These are phyloP conservation scores for Pelodiscus sinensis DNA, from an alignment of 2,113 vertebrate genomes.

Conservation along the genomic window DNA sequence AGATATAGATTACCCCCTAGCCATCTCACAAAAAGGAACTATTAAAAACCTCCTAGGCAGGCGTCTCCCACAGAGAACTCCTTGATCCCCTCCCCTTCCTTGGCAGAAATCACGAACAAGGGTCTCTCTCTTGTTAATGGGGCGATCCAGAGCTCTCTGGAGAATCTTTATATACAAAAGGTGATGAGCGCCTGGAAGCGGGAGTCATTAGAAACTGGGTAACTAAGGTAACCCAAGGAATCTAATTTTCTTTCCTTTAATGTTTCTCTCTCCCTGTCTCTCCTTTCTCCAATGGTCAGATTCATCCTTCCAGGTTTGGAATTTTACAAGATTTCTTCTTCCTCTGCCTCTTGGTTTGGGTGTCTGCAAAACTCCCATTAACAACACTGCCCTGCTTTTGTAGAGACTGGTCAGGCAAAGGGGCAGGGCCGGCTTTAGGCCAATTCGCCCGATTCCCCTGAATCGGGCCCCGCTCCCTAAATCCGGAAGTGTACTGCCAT, in stretches of 20 bases:
- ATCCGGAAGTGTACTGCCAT: too few relatives aligned
- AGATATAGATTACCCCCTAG: constrained; percentile 24
- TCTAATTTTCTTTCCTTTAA: constrained; percentile 49
- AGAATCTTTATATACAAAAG: constrained; percentile 25
- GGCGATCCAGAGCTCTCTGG: constrained; percentile 32
- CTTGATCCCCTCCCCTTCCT: constrained; percentile 1
- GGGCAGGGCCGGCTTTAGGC: too few relatives aligned
- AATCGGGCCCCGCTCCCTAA: too few relatives aligned
- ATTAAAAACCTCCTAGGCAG: constrained; percentile 65
- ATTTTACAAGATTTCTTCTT: not conserved
- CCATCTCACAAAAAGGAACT: constrained; percentile 42
- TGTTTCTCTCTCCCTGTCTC: not conserved
- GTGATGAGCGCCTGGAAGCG: not conserved
- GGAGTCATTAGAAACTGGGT: not conserved
- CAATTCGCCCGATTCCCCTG: too few relatives aligned
- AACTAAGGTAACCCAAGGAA: constrained; percentile 50
- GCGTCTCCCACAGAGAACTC: constrained; percentile 36
- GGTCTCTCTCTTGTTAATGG: constrained; percentile 44
- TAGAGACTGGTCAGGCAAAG: not conserved
- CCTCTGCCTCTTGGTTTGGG: not conserved
- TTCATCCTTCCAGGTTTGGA: constrained; percentile 5
- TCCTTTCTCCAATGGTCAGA: not conserved
- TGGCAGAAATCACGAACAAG: not conserved
- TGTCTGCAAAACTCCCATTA: not conserved
- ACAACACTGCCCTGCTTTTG: not conserved